Evolutionary conservation across 2,888 invertebrate species (phyloP), one percentile per base, ranked within the genome.

Genomic region (Harpagoxenus sublaevis): DNA sequence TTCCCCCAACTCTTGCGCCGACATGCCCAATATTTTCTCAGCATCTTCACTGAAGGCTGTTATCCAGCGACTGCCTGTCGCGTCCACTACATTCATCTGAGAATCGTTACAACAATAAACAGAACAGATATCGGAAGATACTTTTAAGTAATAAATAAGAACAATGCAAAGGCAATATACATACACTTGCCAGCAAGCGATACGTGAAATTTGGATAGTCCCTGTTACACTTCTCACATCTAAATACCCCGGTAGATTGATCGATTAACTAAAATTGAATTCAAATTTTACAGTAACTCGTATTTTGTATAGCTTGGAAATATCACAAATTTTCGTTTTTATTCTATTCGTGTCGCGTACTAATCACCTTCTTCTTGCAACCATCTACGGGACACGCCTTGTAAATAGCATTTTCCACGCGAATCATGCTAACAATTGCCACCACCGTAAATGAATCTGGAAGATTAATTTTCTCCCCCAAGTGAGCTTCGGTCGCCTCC

Each of bases 181-280:
- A 97, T 95, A 98, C 98, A 23, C 45, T 86, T 10, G 63, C 83
- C 5, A 99, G 95, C 88, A 99, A 95, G 63, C 99, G 96, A 95
- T 98, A 98, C 93, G 98, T 98, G 95, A 97, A 99, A 90, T 97
- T 97, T 0, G 97, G 97, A 94, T 96, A 98, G 89, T 98, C 98
- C 79, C 97, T 96, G 92, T 97, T 97, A 94, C 99, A 99, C 95
- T 99, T 99, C 95, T 99, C 99, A 95, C 99, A 99, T 77, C 98
- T 96, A 95, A 97, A 99, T 93, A 97, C 96, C 0, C 98, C 98
- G 92, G 98, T 98, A 88, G 97, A 97, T 92, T 97, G 97, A 94
- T 99, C 99, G 10, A 98, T 96, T 0, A 99, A 96, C 95, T 95
- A 65, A n/a, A 91, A 87, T 66, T 39, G 4, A 62, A 48, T 39